Percentiles rank a stretch among this genome's conserved stretches.
These are phyloP conservation scores for Bombylius major DNA, from an alignment of 2,888 invertebrate species.

Conservation along the genomic window DNA sequence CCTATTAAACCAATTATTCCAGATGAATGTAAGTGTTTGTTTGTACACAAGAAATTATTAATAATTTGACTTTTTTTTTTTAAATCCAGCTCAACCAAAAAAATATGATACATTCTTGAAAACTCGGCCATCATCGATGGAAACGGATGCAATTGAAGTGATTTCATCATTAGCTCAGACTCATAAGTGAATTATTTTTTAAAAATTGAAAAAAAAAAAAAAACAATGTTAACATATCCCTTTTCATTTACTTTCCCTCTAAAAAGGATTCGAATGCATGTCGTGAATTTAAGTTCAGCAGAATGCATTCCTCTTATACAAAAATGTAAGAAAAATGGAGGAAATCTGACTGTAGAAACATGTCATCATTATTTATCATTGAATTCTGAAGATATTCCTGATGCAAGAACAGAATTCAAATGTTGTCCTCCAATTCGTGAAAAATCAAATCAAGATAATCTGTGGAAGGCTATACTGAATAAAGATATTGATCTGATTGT, in stretches of 20 bases:
- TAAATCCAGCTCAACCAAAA: constrained; percentile 39
- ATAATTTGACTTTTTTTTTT: background rate
- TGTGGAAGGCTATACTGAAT: constrained; percentile 50
- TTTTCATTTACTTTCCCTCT: background rate
- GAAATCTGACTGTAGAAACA: constrained; percentile 54
- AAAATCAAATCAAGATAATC: constrained; percentile 44
- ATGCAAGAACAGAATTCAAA: constrained; percentile 53
- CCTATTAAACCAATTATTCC: constrained; percentile 25
- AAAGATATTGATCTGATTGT: constrained; percentile 50
- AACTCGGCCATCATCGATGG: constrained; percentile 53
- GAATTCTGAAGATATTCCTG: constrained; percentile 48
- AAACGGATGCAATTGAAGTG: constrained; percentile 48
- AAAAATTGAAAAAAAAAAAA: background rate
- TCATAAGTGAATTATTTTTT: constrained; percentile 16
- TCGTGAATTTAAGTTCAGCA: constrained; percentile 54
- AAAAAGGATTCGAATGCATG: constrained; percentile 48
- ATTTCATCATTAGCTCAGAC: constrained; percentile 42
- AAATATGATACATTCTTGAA: constrained; percentile 50
- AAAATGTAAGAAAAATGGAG: constrained; percentile 37
- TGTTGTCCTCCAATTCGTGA: constrained; percentile 60
- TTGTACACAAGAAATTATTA: background rate
- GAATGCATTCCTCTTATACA: constrained; percentile 45
- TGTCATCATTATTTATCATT: constrained; percentile 60
- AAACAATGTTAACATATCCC: background rate
- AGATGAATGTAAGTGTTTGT: constrained; percentile 13